Evolutionary conservation across 2,113 vertebrate genomes (phyloP), one percentile per base, ranked within the genome.

Genomic region (Fukomys damarensis): DNA sequence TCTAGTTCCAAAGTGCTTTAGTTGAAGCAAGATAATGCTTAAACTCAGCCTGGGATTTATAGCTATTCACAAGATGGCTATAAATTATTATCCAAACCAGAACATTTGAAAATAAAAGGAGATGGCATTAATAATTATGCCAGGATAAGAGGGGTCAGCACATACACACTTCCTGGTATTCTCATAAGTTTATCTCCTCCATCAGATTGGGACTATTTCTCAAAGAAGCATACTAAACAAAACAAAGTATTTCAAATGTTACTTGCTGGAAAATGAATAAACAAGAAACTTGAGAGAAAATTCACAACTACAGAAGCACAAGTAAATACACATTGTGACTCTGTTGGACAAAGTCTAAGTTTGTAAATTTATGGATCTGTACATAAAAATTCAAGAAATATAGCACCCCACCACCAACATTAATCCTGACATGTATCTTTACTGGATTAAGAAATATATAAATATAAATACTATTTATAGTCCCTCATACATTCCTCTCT

Each of bases 371-470:
- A 43, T 6, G 59, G 52, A 12, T 70, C 32, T 85, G 52, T 70
- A 80, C 46, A 94, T 95, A 76, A 89, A 93, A 93, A 77, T 41
- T 14, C n/a, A 91, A 68, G 76, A 85, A 93, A 85, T 11, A 10
- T 12, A 52, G 24, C 11, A 41, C 82, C 7, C n/a, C 3, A 30
- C 24, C 7, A 13, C 24, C 26, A 76, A 12, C 41, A 76, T 28
- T 30, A 76, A 46, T 30, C 38, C 38, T 43, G 70, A 74, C 11
- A 41, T 43, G 38, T 43, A 38, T 74, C 72, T 46, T 76, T 26
- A 14, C 5, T 46, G 72, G 24, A 46, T 46, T 16, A 76, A 76
- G 41, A 28, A 46, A 46, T 46, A 13, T 26, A 43, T 24, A 10
- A 43, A 38, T 10, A 2, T 43, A 11, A 38, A 6, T 28, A 46